Evolutionary conservation across 2,797 vertebrate genomes (phyloP).

Genomic region (Melanotaenia nigrans): DNA sequence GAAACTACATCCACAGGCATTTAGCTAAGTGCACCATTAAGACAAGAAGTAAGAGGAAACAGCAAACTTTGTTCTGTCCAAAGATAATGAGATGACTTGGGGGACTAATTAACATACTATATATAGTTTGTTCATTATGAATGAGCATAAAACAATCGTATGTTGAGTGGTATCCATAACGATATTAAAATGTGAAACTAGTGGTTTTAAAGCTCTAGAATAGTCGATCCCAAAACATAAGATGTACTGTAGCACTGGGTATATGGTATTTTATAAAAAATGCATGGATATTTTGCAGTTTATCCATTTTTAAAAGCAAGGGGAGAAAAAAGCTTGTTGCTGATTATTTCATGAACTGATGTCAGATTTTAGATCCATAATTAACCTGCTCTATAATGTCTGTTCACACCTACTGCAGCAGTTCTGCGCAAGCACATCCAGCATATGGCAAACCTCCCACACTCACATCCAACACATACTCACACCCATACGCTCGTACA

Average conservation of each 20-base stretch:
- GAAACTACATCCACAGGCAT: not conserved
- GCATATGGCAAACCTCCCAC: slow-evolving; percentile 68
- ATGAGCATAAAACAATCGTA: not conserved
- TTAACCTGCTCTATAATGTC: slow-evolving; percentile 28
- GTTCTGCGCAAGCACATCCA: slow-evolving; percentile 49
- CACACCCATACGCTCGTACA: slow-evolving; percentile 29
- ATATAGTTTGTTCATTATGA: not conserved
- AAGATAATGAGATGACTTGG: not conserved
- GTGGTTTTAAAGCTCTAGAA: not conserved
- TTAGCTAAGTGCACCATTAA: not conserved
- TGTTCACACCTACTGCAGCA: slow-evolving; percentile 48
- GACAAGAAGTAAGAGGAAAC: not conserved
- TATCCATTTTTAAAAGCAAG: slow-evolving; percentile 4
- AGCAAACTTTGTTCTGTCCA: not conserved
- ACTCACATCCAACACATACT: slow-evolving; percentile 35
- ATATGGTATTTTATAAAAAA: slow-evolving; percentile 11
- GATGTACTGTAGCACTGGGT: not conserved
- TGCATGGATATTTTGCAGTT: slow-evolving; percentile 9
- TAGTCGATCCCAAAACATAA: not conserved
- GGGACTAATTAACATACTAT: not conserved
- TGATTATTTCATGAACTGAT: slow-evolving; percentile 19
- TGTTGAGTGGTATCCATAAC: not conserved
- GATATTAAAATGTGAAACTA: not conserved
- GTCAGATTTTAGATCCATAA: slow-evolving; percentile 27
- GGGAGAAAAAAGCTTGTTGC: not conserved